A percentile compares a stretch with the other conserved stretches of the same genome.
phyloP scores from a whole-genome alignment of 2,113 vertebrate species.

The Zootoca vivipara region DNA sequence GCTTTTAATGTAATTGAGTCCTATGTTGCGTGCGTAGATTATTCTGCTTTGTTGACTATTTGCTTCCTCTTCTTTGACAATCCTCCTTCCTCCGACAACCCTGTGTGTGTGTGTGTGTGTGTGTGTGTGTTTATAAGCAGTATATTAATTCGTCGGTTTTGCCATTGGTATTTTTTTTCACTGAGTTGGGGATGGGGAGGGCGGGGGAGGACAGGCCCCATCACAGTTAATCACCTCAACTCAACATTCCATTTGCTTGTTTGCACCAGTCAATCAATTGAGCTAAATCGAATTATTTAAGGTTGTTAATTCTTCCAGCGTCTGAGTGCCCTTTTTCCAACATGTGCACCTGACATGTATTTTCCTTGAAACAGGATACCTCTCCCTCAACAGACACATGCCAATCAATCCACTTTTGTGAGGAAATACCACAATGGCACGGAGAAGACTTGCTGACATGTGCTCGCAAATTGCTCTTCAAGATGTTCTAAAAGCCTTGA shows the following conservation, averaged over 20 bases:
- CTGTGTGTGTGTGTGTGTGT: too few species aligned
- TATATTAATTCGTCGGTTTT: slow-evolving; percentile 29
- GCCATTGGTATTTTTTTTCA: slow-evolving; percentile 41
- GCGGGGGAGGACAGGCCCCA: neutral
- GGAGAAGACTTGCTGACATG: slow-evolving; percentile 19
- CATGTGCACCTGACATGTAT: slow-evolving; percentile 58
- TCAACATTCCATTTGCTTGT: slow-evolving; percentile 10
- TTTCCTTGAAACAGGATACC: slow-evolving; percentile 64
- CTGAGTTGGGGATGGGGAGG: neutral
- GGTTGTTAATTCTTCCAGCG: slow-evolving; percentile 34
- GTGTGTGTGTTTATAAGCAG: slow-evolving; percentile 45
- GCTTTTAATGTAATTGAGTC: too few species aligned
- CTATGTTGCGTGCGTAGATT: slow-evolving; percentile 19
- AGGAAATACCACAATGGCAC: slow-evolving; percentile 45
- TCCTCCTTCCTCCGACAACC: too few species aligned
- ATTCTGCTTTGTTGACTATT: slow-evolving; percentile 44
- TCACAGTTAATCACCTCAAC: slow-evolving; percentile 24
- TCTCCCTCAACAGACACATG: slow-evolving; percentile 38
- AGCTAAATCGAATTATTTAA: slow-evolving; percentile 31
- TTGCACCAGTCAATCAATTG: neutral
- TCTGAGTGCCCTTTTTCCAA: slow-evolving; percentile 8
- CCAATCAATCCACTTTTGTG: slow-evolving; percentile 14
- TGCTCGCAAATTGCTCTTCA: slow-evolving; percentile 44
- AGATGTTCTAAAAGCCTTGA: slow-evolving; percentile 10
- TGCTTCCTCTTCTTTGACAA: slow-evolving; percentile 27